Evolutionary conservation across 2,113 vertebrate genomes (phyloP).

Genomic region (Corythaeola cristata): DNA sequence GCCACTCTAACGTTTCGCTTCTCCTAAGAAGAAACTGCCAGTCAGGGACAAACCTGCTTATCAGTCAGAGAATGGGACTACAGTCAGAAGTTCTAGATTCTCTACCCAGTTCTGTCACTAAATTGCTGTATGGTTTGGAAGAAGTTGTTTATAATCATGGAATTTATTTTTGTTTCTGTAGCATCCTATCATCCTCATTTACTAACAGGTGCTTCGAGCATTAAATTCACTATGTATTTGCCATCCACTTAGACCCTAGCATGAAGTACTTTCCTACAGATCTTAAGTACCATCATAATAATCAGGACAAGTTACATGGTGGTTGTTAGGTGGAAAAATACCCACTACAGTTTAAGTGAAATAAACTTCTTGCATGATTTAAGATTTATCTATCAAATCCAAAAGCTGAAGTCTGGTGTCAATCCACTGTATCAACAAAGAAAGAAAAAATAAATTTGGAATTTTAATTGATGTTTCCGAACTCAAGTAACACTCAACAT

Average conservation of each 20-base stretch:
- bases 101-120: slow-evolving; percentile 34
- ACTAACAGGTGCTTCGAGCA: slow-evolving; percentile 11
- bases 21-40: slow-evolving; percentile 33
- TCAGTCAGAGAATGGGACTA: slow-evolving; percentile 17
- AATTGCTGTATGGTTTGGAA: slow-evolving; percentile 30
- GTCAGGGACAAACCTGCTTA: slow-evolving; percentile 53
- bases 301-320: slow-evolving; percentile 21
- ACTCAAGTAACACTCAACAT: slow-evolving; percentile 61
- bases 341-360: slow-evolving; percentile 54
- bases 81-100: slow-evolving; percentile 7
- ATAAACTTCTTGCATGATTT: slow-evolving; percentile 31
- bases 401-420: slow-evolving; percentile 59
- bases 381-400: slow-evolving; percentile 64
- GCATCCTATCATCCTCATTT: not conserved
- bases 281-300: not conserved
- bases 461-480: slow-evolving; percentile 55
- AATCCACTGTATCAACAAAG: slow-evolving; percentile 63
- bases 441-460: slow-evolving; percentile 58
- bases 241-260: slow-evolving; percentile 45
- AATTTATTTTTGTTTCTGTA: not conserved
- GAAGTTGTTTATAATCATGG: not conserved
- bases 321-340: slow-evolving; percentile 37
- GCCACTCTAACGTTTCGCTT: slow-evolving; percentile 42
- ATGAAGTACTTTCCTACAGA: slow-evolving; percentile 8
- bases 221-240: slow-evolving; percentile 5